A percentile compares a stretch with the other conserved stretches of the same genome.
phyloP scores from a whole-genome alignment of 1,140 invertebrate species.

The Drosophila rhopaloa region DNA sequence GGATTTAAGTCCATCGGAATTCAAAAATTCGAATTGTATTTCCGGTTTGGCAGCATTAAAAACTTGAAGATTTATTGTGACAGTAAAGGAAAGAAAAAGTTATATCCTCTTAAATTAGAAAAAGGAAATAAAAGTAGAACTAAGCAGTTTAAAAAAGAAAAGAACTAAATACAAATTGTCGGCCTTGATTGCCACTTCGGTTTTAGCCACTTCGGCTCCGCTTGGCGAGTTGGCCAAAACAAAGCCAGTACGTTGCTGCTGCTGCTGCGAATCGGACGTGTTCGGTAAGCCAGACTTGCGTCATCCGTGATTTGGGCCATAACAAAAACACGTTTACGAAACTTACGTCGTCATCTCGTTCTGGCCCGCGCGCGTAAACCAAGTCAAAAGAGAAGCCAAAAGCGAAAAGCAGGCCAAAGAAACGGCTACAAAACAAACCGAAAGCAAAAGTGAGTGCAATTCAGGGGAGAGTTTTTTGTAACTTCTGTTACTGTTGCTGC shows the following conservation, averaged over 20 bases:
- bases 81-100: neutral
- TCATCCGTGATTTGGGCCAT: constrained; percentile 2
- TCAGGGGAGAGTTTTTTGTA: constrained; percentile 20
- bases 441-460: constrained; percentile 69
- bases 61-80: neutral
- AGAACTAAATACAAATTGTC: constrained; percentile 17
- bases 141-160: neutral
- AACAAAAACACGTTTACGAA: constrained; percentile 67
- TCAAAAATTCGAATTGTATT: constrained; percentile 9
- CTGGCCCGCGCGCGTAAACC: constrained; percentile 60
- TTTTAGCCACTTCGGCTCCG: constrained; percentile 25
- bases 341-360: constrained; percentile 60
- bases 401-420: neutral
- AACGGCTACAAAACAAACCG: constrained; percentile 20
- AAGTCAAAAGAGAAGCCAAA: constrained; percentile 37
- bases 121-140: neutral
- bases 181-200: constrained; percentile 30
- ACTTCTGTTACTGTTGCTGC: constrained; percentile 24
- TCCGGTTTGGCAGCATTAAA: neutral
- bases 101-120: neutral
- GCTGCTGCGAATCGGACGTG: constrained; percentile 52
- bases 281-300: constrained; percentile 5
- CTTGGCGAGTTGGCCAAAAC: constrained; percentile 50
- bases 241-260: constrained; percentile 61
- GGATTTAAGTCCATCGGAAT: constrained; percentile 27